Evolutionary conservation across 2,888 invertebrate species (phyloP), one percentile per base, ranked within the genome.

Genomic region (Galeruca laticollis): DNA sequence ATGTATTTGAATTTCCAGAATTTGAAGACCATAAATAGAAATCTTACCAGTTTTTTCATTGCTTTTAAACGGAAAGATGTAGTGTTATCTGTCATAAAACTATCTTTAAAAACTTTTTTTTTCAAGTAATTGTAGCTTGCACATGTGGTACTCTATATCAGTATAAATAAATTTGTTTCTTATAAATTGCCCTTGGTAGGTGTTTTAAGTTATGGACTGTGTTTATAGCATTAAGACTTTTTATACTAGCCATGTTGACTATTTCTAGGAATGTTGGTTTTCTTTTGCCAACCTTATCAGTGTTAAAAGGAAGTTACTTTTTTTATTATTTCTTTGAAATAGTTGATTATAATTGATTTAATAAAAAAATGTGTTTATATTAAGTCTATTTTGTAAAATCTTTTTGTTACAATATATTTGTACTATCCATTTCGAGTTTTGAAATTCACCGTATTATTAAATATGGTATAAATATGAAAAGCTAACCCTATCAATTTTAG

Each of bases 211-310:
- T 68, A 65, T 49, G 35, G 66, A 70, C 62, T 71, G 40, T 65
- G 18, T 60, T 60, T 56, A 26, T 54, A 54, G 18, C 56, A 61
- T 60, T 57, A 61, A 60, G 15, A 54, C 43, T 60, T 52, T 57
- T 60, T 69, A 47, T 65, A 37, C 31, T 54, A 67, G 35, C 40
- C 33, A 68, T 62, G 71, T 71, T 71, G 37, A 61, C 65, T 71
- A 71, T 65, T 71, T 71, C 65, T 71, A 71, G 66, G 64, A 65
- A 37, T 49, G 33, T 67, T 68, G 52, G 33, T 62, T 63, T 31
- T 52, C 11, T 52, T 56, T 62, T 26, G 18, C 60, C 43, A 49
- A 40, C 56, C 21, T 60, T 60, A 51, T 52, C 54, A 54, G 6
- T 49, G 35, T 47, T 18, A 6, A 56, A 15, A 62, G 62, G 13